A percentile compares a stretch with the other conserved stretches of the same genome.
These are phyloP conservation scores for Sebastes steindachneri DNA, from an alignment of 2,797 vertebrate genomes.

Conservation along the genomic window DNA sequence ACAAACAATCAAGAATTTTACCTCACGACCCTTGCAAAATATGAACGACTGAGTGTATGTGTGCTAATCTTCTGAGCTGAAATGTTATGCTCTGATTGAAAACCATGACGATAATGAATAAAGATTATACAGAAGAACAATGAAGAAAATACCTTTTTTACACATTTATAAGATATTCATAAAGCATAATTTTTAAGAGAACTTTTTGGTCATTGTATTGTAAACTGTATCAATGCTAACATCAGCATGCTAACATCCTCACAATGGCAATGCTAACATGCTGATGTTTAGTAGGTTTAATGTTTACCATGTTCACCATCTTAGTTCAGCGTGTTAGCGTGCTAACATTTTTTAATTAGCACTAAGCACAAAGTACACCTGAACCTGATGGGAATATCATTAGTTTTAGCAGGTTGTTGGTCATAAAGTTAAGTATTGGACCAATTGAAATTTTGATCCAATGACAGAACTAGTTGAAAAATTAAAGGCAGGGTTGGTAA, in stretches of 20 bases:
- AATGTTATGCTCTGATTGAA: not conserved
- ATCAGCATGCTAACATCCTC: not conserved
- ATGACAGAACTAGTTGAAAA: not conserved
- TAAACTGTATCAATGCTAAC: not conserved
- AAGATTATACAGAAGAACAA: not conserved
- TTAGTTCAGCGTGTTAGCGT: not conserved
- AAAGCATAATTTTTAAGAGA: not conserved
- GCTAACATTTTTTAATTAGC: not conserved
- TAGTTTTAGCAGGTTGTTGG: not conserved
- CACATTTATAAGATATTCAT: not conserved
- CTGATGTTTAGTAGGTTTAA: no score
- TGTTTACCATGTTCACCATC: not conserved
- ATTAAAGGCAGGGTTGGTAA: no score
- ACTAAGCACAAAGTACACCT: not conserved
- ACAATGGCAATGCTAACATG: not conserved
- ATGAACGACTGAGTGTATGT: not conserved
- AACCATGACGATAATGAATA: not conserved
- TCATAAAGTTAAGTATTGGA: not conserved
- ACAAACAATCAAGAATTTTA: not conserved
- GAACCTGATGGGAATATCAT: not conserved
- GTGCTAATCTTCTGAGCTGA: not conserved
- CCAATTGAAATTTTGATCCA: not conserved
- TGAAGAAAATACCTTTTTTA: not conserved
- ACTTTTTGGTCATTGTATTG: not conserved
- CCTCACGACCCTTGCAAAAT: not conserved